These are phyloP conservation scores for Napeogenes sylphis DNA, from an alignment of 2,888 invertebrate genomes.

Conservation along the genomic window DNA sequence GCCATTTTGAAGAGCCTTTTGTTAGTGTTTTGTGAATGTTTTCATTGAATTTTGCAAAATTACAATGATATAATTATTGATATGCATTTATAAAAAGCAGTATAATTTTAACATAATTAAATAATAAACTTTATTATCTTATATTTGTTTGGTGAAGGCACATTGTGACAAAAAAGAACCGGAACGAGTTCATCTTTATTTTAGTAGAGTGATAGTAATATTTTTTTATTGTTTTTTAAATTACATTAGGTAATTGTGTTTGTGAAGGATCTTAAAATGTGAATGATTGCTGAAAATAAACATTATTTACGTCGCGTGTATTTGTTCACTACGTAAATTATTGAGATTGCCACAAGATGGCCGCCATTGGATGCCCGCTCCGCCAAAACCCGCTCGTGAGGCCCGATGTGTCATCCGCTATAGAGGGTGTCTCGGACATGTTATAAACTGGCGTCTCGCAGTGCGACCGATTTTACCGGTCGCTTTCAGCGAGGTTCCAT, in stretches of 20 bases:
- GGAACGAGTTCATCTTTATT: conserved; percentile 63
- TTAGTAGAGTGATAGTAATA: conserved; percentile 34
- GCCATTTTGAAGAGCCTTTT: conserved; percentile 78
- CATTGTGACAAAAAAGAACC: conserved; percentile 64
- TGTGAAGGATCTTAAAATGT: conserved; percentile 23
- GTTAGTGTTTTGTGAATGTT: conserved; percentile 79
- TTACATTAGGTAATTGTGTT: conserved; percentile 37
- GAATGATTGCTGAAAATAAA: conserved; percentile 29
- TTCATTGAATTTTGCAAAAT: conserved; percentile 64
- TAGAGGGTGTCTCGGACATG: conserved; percentile 57
- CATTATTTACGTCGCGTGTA: conserved; percentile 71
- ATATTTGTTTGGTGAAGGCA: conserved; percentile 61
- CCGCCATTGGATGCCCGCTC: conserved; percentile 73
- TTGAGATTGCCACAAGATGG: conserved; percentile 76
- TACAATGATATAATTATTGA: conserved; percentile 45
- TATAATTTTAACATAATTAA: conserved; percentile 36
- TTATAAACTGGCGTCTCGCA: conserved; percentile 68
- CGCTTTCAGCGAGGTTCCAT: conserved; percentile 72
- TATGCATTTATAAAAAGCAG: conserved; percentile 27
- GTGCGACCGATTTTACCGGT: conserved; percentile 59
- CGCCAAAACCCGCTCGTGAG: conserved; percentile 72
- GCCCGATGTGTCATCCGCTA: conserved; percentile 70
- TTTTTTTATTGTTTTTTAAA: conserved; percentile 42
- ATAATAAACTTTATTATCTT: conserved; percentile 39
- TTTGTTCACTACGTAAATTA: conserved; percentile 71